A percentile compares a stretch with the other conserved stretches of the same genome.
Evolutionary conservation across 2,888 invertebrate species (phyloP).

Genomic region (Leptinotarsa haldemani): DNA sequence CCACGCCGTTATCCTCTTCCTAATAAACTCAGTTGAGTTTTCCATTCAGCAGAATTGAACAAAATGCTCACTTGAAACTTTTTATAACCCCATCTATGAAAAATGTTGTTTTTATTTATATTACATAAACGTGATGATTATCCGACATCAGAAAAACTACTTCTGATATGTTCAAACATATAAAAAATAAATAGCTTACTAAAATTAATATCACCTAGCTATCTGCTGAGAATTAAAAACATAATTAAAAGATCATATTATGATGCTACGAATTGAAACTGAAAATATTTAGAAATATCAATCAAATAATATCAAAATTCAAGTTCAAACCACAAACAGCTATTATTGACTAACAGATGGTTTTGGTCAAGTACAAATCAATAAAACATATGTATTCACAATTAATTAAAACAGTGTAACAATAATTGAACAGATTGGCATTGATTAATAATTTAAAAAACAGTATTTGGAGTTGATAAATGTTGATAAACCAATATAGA

Average conservation of each 20-base stretch:
- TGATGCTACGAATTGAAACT: background rate
- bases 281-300: too few relatives aligned
- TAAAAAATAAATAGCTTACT: slow-evolving; percentile 51
- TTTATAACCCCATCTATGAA: background rate
- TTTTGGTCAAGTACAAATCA: too few relatives aligned
- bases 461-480: too few relatives aligned
- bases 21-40: background rate
- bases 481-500: too few relatives aligned
- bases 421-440: too few relatives aligned
- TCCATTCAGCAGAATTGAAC: background rate
- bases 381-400: too few relatives aligned
- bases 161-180: slow-evolving; percentile 52
- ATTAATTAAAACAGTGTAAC: too few relatives aligned
- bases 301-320: too few relatives aligned
- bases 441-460: too few relatives aligned
- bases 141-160: slow-evolving; percentile 40
- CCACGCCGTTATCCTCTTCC: background rate
- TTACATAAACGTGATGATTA: slow-evolving; percentile 11
- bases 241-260: background rate
- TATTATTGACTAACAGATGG: too few relatives aligned
- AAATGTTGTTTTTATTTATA: slow-evolving; percentile 10
- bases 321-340: too few relatives aligned
- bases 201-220: slow-evolving; percentile 47
- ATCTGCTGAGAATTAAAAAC: slow-evolving; percentile 10
- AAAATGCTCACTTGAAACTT: background rate